Evolutionary conservation across 2,113 vertebrate genomes (phyloP).

Genomic region (Sciurus niger): DNA sequence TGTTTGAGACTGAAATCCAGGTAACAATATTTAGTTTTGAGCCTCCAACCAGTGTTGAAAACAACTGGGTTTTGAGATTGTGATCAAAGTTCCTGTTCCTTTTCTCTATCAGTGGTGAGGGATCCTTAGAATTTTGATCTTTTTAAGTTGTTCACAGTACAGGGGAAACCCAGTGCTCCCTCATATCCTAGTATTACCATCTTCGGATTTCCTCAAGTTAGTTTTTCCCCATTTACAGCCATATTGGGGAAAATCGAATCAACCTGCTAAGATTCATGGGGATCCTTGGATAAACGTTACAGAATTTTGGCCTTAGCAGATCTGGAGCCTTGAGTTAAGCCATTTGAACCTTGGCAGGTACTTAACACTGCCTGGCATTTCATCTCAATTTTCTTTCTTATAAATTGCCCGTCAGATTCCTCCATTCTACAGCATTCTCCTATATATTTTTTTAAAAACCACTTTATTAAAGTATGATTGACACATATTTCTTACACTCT

Average conservation of each 20-base stretch:
- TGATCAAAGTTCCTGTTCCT: neutral
- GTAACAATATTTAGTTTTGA: neutral
- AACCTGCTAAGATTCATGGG: neutral
- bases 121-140: neutral
- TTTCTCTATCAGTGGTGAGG: neutral
- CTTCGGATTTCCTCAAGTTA: neutral
- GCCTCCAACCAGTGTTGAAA: neutral
- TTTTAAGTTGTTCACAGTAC: neutral
- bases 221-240: neutral
- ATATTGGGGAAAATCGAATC: neutral
- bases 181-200: neutral
- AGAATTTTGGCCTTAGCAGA: neutral
- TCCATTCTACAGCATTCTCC: neutral
- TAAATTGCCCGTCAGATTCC: neutral
- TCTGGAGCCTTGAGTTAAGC: neutral
- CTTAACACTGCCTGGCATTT: neutral
- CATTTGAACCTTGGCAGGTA: neutral
- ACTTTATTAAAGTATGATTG: neutral
- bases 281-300: neutral
- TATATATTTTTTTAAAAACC: neutral
- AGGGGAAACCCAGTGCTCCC: neutral
- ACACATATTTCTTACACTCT: neutral
- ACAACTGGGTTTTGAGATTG: neutral
- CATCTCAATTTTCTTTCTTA: neutral
- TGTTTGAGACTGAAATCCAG: neutral